These are phyloP conservation scores for Drosophila putrida DNA, from an alignment of 2,888 invertebrate genomes.

Conservation along the genomic window DNA sequence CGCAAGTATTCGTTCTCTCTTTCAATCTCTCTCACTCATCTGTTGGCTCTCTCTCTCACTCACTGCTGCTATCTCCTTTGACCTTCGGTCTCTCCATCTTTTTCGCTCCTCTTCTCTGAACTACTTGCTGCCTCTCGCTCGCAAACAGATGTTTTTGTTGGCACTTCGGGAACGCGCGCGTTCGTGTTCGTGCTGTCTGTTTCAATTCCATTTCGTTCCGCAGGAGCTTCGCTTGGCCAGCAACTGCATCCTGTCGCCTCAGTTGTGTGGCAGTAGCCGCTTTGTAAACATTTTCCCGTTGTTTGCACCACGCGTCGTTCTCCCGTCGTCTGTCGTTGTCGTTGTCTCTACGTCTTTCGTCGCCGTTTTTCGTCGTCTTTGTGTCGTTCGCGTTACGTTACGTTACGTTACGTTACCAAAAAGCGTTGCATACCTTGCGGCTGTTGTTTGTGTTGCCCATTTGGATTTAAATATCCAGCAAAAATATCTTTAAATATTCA, in stretches of 20 bases:
- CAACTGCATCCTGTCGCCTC: constrained; percentile 73
- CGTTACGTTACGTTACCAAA: constrained; percentile 38
- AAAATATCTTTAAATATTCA: constrained; percentile 7
- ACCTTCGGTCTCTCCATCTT: background rate
- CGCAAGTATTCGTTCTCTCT: constrained; percentile 25
- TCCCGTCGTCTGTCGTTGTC: constrained; percentile 51
- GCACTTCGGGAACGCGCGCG: constrained; percentile 42
- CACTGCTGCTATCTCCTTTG: constrained; percentile 1
- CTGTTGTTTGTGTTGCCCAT: constrained; percentile 46
- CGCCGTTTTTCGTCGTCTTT: constrained; percentile 66
- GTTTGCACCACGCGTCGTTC: constrained; percentile 72
- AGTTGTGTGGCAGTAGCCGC: constrained; percentile 80
- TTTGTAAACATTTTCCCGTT: constrained; percentile 78
- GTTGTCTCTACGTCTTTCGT: constrained; percentile 58
- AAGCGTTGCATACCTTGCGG: constrained; percentile 48
- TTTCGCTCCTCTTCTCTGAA: constrained; percentile 1
- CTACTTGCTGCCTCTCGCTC: constrained; percentile 37
- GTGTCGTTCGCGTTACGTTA: constrained; percentile 56
- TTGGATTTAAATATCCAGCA: constrained; percentile 26
- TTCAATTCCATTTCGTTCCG: constrained; percentile 66
- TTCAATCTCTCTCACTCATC: constrained; percentile 10
- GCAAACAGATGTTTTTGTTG: constrained; percentile 55
- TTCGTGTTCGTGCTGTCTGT: constrained; percentile 52
- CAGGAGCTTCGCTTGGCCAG: constrained; percentile 46
- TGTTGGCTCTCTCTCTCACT: background rate